These are phyloP conservation scores for Gallinago media DNA, from an alignment of 2,113 vertebrate species.

Conservation along the genomic window DNA sequence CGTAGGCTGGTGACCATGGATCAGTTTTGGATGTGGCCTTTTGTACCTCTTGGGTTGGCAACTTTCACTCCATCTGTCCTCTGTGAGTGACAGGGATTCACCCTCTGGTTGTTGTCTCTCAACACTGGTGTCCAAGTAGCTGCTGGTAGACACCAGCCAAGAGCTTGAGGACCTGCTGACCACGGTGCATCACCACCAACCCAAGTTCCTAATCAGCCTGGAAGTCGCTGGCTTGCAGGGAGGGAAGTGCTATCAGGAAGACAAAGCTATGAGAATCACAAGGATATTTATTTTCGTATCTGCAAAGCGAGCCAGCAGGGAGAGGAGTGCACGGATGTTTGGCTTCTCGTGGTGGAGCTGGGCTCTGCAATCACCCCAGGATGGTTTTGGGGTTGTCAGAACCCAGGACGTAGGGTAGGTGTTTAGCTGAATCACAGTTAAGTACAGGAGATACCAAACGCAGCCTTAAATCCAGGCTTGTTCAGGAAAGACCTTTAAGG, in stretches of 20 bases:
- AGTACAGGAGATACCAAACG: constrained; percentile 3
- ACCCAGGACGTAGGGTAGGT: not conserved
- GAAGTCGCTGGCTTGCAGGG: not conserved
- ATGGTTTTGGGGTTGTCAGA: not conserved
- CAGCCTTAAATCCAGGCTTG: not conserved
- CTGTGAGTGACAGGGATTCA: not conserved
- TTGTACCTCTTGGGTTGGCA: not conserved
- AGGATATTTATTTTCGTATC: not conserved
- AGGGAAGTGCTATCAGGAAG: not conserved
- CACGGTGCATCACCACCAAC: not conserved
- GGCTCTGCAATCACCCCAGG: not conserved
- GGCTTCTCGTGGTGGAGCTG: not conserved
- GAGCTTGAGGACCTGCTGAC: not conserved
- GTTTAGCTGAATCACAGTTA: not conserved
- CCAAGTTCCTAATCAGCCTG: not conserved
- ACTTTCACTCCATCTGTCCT: not conserved
- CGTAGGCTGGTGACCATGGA: not conserved
- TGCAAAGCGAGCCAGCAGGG: not conserved
- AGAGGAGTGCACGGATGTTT: not conserved
- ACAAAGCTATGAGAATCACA: not conserved
- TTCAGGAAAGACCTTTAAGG: not conserved
- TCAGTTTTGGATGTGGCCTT: not conserved
- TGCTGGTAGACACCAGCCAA: not conserved
- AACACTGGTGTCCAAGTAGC: not conserved
- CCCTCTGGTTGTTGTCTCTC: not conserved